Conservation (phyloP, 2,797 vertebrate genomes). For the Cebuella pygmaea region DNA sequence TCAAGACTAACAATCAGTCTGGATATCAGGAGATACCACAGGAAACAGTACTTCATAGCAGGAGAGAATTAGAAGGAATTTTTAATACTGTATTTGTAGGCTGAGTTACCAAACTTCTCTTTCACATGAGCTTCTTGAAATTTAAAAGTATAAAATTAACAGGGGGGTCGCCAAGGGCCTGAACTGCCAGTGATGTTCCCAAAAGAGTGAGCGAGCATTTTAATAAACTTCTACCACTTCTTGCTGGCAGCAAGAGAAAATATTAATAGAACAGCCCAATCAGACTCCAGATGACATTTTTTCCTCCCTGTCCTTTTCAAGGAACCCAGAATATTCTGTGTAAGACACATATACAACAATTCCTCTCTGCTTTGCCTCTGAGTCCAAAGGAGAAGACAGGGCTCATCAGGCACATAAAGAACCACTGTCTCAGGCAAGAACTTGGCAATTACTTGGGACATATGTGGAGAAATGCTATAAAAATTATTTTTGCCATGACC, state of each 20-base stretch:
- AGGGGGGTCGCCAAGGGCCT: background rate
- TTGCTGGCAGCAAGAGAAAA: background rate
- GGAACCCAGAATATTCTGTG: background rate
- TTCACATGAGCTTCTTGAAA: background rate
- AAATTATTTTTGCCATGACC: conserved; percentile 44
- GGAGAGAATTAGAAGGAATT: background rate
- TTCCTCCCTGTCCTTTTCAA: background rate
- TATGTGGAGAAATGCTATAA: conserved; percentile 33
- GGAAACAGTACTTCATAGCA: background rate
- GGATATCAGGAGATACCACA: background rate
- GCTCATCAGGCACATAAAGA: background rate
- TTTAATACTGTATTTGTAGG: background rate
- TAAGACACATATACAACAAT: background rate
- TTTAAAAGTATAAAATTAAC: conserved; percentile 30
- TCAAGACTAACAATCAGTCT: background rate
- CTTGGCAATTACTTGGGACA: background rate
- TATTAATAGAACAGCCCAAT: background rate
- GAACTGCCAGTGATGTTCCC: background rate
- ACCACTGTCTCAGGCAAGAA: background rate
- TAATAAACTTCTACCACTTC: background rate
- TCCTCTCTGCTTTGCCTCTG: background rate
- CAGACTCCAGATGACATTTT: background rate
- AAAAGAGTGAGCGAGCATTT: background rate
- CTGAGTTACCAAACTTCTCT: background rate
- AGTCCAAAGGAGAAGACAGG: background rate